Percentiles rank a stretch among this genome's conserved stretches.
Evolutionary conservation across 2,797 vertebrate genomes (phyloP).

Genomic region (Danionella dracula): DNA sequence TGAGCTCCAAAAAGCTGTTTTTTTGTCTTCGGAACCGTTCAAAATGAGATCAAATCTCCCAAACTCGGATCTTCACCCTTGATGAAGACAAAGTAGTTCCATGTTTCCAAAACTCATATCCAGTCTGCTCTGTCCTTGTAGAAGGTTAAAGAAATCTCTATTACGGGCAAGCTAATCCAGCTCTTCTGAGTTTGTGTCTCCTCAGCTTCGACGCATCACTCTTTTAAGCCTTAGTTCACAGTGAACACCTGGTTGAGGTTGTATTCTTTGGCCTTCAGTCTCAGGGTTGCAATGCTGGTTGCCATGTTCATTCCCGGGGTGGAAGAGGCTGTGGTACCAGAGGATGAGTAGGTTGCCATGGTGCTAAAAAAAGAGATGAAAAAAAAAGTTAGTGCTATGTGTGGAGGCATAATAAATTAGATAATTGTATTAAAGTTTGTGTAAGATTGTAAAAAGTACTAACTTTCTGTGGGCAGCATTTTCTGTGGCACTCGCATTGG

Average conservation of each 20-base stretch:
- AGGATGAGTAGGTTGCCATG: conserved; percentile 93
- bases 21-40: conserved; percentile 27
- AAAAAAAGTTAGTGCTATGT: conserved; percentile 39
- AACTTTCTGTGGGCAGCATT: conserved; percentile 74
- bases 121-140: conserved; percentile 9
- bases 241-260: conserved; percentile 98
- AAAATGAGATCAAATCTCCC: conserved; percentile 32
- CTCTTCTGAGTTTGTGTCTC: conserved; percentile 36
- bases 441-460: conserved; percentile 52
- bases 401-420: no score
- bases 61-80: conserved; percentile 32
- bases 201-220: conserved; percentile 46
- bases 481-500: conserved; percentile 69
- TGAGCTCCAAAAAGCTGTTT: not conserved
- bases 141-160: conserved; percentile 20
- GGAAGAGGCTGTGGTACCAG: conserved; percentile 87
- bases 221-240: conserved; percentile 82
- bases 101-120: conserved; percentile 32
- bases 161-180: conserved; percentile 30
- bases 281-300: conserved; percentile 98
- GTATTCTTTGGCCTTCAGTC: conserved; percentile 99
- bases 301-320: conserved; percentile 97
- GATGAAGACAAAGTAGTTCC: conserved; percentile 41
- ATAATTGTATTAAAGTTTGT: not conserved
- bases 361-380: conserved; percentile 68